phyloP scores from a whole-genome alignment of 1,140 invertebrate species.

The Gryon sp. region DNA sequence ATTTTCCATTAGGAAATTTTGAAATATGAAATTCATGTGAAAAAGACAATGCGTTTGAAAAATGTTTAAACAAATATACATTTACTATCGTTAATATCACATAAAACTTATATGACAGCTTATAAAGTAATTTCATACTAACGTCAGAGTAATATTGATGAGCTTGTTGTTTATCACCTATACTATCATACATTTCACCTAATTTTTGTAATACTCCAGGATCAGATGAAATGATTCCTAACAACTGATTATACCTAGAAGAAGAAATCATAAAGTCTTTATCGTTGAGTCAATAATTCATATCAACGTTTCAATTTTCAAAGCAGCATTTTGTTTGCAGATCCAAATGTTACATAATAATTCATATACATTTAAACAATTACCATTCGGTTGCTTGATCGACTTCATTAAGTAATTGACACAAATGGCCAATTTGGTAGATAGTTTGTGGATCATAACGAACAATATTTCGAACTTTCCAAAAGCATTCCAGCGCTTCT shows the following conservation, averaged over 20 bases:
- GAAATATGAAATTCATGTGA: too few relatives aligned
- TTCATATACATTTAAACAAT: conserved; percentile 24
- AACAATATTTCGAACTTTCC: conserved; percentile 90
- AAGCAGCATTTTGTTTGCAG: too few relatives aligned
- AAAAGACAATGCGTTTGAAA: too few relatives aligned
- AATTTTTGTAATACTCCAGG: conserved; percentile 89
- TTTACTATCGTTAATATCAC: too few relatives aligned
- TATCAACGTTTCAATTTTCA: conserved; percentile 3
- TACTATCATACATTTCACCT: conserved; percentile 90
- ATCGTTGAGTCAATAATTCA: too few relatives aligned
- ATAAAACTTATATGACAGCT: too few relatives aligned
- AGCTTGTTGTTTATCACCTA: conserved; percentile 94
- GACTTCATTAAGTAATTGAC: conserved; percentile 86
- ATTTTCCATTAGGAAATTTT: too few relatives aligned
- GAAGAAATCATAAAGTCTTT: conserved; percentile 11
- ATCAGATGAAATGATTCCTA: conserved; percentile 92
- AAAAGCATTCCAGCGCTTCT: conserved; percentile 89
- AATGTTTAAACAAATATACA: too few relatives aligned
- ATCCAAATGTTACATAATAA: too few relatives aligned
- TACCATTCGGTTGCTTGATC: conserved; percentile 89
- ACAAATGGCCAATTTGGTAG: conserved; percentile 91
- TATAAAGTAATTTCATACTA: conserved; percentile 68
- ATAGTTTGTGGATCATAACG: conserved; percentile 90
- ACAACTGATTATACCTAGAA: conserved; percentile 89
- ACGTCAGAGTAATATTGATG: conserved; percentile 96